Evolutionary conservation across 2,888 invertebrate genomes (phyloP).

Genomic region (Megalurothrips usitatus): DNA sequence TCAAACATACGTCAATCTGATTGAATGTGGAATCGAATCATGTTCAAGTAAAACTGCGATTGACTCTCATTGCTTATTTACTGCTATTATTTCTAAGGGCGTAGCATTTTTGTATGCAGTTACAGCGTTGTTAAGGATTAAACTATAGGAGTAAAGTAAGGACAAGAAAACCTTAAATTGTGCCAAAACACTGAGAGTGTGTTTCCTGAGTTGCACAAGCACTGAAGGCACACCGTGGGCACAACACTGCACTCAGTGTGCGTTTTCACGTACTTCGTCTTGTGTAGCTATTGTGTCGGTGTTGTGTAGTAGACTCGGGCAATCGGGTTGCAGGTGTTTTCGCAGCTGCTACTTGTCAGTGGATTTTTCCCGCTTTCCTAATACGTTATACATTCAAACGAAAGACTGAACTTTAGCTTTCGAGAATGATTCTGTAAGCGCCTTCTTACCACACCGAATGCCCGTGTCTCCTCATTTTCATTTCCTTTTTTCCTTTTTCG

Average conservation of each 20-base stretch:
- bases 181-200: background rate
- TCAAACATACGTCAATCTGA: too few species aligned
- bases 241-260: conserved; percentile 19
- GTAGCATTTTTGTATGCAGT: too few species aligned
- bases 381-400: too few species aligned
- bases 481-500: background rate
- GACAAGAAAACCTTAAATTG: background rate
- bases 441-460: background rate
- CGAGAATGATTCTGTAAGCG: too few species aligned
- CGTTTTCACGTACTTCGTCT: conserved; percentile 20
- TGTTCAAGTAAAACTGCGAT: background rate
- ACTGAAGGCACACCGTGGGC: background rate
- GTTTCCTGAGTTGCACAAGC: background rate
- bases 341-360: too few species aligned
- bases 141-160: background rate
- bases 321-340: background rate
- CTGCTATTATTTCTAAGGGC: too few species aligned
- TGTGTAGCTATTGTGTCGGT: conserved; percentile 3
- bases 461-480: background rate
- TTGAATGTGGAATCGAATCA: too few species aligned
- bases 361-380: too few species aligned
- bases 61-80: background rate
- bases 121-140: background rate
- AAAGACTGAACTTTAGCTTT: too few species aligned
- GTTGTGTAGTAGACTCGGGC: conserved; percentile 6